Evolutionary conservation across 2,113 vertebrate species (phyloP), one percentile per base, ranked within the genome.

Genomic region (Lota lota): DNA sequence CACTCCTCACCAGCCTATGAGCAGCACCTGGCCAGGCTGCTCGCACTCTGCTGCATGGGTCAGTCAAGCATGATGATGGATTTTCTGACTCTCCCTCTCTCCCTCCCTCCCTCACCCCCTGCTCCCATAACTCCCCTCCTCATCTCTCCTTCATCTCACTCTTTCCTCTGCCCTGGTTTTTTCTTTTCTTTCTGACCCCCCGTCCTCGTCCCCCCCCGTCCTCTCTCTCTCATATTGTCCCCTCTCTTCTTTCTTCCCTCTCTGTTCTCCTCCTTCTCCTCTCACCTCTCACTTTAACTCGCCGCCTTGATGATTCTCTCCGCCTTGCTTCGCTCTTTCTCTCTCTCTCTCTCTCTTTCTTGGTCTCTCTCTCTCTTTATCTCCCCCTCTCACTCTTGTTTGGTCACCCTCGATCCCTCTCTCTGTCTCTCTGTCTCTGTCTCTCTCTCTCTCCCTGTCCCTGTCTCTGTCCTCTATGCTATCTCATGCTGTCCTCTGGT

Each of bases 1-100:
- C 73, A 81, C 17, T 10, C 50, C 61, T 75, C 79, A 82, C 88
- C 83, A 83, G 70, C 73, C 73, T 82, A 51, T 80, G 79, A 86
- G 85, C 82, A 67, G 80, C 65, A 79, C 74, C 80, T 24, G 75
- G 79, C 69, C 66, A 68, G 79, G 69, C 72, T 78, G 76, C 68
- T 69, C 11, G 21, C 63, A 66, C 73, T 61, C 67, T 22, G 54
- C 68, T 67, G 56, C 65, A 66, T 64, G 78, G 80, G 67, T 85
- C 71, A 81, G 59, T 74, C 67, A 65, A 68, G 74, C 69, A 18
- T 84, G 70, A 51, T 82, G 69, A 82, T 57, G 47, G 80, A 81
- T 79, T 68, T 72, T 67, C 63, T 47, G 80, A 28, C 11, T 18
- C 63, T 7, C 36, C 47, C 1, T 21, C 51, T 17, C 59, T 66